These are phyloP conservation scores for Eucera pruinosa DNA, from an alignment of 2,888 invertebrate species.

Conservation along the genomic window DNA sequence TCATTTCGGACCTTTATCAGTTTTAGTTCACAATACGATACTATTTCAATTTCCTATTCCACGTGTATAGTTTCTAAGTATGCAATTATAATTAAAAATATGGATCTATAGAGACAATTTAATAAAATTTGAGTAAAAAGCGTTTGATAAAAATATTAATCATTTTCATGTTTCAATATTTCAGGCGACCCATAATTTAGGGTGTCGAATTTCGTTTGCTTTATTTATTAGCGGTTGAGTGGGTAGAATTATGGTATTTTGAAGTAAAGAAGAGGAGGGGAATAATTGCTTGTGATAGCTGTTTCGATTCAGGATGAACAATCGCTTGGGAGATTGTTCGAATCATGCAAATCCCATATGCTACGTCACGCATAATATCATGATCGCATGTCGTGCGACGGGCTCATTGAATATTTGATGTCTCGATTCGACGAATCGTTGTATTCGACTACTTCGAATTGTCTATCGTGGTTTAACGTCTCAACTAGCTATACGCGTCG, in stretches of 20 bases:
- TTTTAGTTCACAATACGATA: no score
- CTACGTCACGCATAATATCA: constrained; percentile 32
- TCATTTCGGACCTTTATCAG: no score
- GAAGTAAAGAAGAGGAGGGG: background rate
- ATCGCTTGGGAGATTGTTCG: constrained; percentile 14
- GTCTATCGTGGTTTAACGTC: constrained; percentile 46
- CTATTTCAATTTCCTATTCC: no score
- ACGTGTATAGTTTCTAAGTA: no score
- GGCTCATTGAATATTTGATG: constrained; percentile 54
- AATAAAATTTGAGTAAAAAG: no score
- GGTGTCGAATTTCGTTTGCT: no score
- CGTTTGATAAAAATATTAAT: no score
- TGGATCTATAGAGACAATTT: no score
- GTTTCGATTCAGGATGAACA: constrained; percentile 13
- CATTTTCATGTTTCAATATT: no score
- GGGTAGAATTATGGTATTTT: no score
- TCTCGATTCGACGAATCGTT: constrained; percentile 61
- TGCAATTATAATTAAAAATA: no score
- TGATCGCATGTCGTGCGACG: constrained; percentile 49
- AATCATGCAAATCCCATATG: constrained; percentile 36
- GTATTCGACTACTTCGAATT: constrained; percentile 62
- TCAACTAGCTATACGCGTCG: constrained; percentile 25
- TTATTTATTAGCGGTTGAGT: background rate
- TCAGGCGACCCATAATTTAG: no score
- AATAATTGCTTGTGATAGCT: constrained; percentile 13